These are phyloP conservation scores for Epiblema foenella DNA, from an alignment of 2,888 invertebrate species.

Conservation along the genomic window DNA sequence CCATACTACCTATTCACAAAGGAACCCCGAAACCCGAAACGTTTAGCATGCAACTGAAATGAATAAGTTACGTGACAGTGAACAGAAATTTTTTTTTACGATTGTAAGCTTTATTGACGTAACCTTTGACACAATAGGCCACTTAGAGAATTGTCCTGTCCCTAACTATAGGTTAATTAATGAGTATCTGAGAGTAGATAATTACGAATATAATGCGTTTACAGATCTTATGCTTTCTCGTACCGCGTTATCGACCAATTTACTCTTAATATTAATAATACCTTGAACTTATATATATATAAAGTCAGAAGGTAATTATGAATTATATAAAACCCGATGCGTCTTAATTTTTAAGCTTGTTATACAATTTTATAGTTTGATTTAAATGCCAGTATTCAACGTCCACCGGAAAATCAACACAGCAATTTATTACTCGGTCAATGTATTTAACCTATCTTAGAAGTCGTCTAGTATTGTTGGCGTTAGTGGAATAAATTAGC, in stretches of 20 bases:
- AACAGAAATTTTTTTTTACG: not conserved
- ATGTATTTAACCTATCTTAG: slow-evolving; percentile 28
- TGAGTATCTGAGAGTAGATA: too few species aligned
- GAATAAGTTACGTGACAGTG: slow-evolving; percentile 1
- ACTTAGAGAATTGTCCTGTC: too few species aligned
- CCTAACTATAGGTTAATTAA: too few species aligned
- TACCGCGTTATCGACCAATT: too few species aligned
- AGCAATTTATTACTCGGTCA: slow-evolving; percentile 11
- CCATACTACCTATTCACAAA: not conserved
- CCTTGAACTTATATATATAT: too few species aligned
- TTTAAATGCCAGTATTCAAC: slow-evolving; percentile 2
- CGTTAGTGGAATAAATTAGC: slow-evolving; percentile 36
- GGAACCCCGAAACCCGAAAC: not conserved
- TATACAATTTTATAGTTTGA: slow-evolving; percentile 10
- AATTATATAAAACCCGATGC: not conserved
- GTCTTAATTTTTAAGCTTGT: not conserved
- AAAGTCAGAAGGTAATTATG: too few species aligned
- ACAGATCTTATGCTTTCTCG: too few species aligned
- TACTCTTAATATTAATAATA: too few species aligned
- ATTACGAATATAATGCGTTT: too few species aligned
- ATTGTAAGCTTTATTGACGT: too few species aligned
- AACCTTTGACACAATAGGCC: too few species aligned
- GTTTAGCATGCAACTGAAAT: not conserved
- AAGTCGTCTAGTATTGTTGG: slow-evolving; percentile 30
- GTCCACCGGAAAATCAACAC: slow-evolving; percentile 9